Conservation (phyloP, 1,140 invertebrate species). For the Drosophila neocordata region DNA sequence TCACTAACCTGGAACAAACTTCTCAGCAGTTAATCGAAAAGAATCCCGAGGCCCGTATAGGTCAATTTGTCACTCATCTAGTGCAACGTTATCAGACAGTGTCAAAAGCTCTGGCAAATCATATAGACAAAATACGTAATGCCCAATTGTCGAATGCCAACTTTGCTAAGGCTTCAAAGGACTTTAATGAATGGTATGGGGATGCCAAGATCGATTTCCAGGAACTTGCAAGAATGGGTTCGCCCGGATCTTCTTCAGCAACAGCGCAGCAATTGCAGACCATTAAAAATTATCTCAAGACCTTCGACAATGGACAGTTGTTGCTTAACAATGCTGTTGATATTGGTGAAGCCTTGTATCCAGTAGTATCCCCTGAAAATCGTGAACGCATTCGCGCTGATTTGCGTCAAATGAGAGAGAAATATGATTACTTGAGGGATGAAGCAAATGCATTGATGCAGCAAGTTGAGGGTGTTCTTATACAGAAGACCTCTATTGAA, state of each 20-base stretch:
- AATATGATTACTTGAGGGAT: conserved; percentile 92
- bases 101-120: conserved; percentile 87
- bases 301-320: conserved; percentile 90
- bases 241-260: conserved; percentile 76
- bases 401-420: conserved; percentile 90
- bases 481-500: conserved; percentile 94
- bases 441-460: conserved; percentile 93
- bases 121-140: conserved; percentile 88
- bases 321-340: conserved; percentile 92
- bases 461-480: conserved; percentile 92
- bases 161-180: conserved; percentile 87
- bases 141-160: conserved; percentile 87
- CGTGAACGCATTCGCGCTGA: conserved; percentile 92
- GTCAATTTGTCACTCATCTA: conserved; percentile 91
- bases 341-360: conserved; percentile 93
- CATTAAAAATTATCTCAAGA: conserved; percentile 85
- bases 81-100: conserved; percentile 90
- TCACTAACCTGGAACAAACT: conserved; percentile 87
- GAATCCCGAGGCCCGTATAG: conserved; percentile 91
- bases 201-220: conserved; percentile 86
- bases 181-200: conserved; percentile 91
- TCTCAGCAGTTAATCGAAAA: conserved; percentile 89
- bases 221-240: conserved; percentile 80
- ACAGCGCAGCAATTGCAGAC: conserved; percentile 77
- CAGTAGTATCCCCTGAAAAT: conserved; percentile 93